These are phyloP conservation scores for Hesperophylax magnus DNA, from an alignment of 1,140 invertebrate genomes.

Conservation along the genomic window DNA sequence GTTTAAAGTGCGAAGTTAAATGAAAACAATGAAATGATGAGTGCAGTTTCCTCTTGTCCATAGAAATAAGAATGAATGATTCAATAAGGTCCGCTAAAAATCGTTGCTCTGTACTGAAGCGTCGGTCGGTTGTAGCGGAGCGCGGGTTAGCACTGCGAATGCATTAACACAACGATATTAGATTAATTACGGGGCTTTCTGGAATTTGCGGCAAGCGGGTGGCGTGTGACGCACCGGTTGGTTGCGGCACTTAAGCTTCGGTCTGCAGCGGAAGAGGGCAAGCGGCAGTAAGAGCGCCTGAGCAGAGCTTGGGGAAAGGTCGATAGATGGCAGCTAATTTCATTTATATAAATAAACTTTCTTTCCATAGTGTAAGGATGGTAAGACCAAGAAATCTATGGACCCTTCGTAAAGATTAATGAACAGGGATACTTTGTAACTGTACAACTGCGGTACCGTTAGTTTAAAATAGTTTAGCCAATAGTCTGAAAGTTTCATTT, in stretches of 20 bases:
- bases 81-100: too few relatives aligned
- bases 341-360: not conserved
- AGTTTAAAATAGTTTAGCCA: too few relatives aligned
- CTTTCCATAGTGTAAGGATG: too few relatives aligned
- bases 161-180: conserved; percentile 48
- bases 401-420: too few relatives aligned
- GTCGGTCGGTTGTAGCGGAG: not conserved
- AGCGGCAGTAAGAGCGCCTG: not conserved
- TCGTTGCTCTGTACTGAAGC: not conserved
- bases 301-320: not conserved
- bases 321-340: not conserved
- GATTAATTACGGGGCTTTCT: conserved; percentile 44
- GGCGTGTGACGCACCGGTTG: conserved; percentile 26
- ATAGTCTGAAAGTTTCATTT: too few relatives aligned
- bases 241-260: conserved; percentile 23
- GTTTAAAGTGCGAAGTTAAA: too few relatives aligned
- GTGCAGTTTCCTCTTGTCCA: too few relatives aligned
- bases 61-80: too few relatives aligned
- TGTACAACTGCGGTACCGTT: too few relatives aligned
- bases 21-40: too few relatives aligned
- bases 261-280: not conserved
- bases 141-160: conserved; percentile 14
- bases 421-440: too few relatives aligned
- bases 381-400: too few relatives aligned
- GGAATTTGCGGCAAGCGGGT: conserved; percentile 8